phyloP scores from a whole-genome alignment of 1,140 invertebrate genomes.

The Stenopsyche tienmushanensis region DNA sequence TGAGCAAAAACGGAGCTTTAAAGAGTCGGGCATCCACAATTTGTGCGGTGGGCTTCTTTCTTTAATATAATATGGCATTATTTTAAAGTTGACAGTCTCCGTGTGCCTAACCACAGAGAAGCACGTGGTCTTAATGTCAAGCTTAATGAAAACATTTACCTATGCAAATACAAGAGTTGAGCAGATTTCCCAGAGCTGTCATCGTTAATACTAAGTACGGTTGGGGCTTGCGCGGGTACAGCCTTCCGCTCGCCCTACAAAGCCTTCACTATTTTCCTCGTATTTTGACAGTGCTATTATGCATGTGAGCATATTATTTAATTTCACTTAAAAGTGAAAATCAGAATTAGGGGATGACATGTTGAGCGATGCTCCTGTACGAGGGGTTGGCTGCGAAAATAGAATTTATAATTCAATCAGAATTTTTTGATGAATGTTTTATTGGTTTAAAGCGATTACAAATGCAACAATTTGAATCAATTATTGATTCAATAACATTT shows the following conservation, averaged over 20 bases:
- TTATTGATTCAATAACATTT: too few species aligned
- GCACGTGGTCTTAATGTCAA: constrained; percentile 13
- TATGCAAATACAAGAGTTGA: constrained; percentile 9
- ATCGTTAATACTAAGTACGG: constrained; percentile 17
- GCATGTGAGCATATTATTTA: too few species aligned
- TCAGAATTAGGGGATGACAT: too few species aligned
- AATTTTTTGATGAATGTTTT: too few species aligned
- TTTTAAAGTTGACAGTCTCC: neutral
- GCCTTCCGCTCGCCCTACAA: neutral
- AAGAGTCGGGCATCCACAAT: neutral
- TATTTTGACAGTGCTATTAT: too few species aligned
- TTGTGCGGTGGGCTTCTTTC: neutral
- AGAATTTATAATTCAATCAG: too few species aligned
- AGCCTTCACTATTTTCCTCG: neutral
- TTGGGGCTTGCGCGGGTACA: neutral
- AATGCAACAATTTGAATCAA: too few species aligned
- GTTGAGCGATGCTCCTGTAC: too few species aligned
- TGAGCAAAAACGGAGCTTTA: neutral
- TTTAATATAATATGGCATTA: neutral
- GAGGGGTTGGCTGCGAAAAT: too few species aligned
- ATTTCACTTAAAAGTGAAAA: too few species aligned
- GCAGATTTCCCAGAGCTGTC: constrained; percentile 31
- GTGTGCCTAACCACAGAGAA: neutral
- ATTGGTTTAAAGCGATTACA: too few species aligned
- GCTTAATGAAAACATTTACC: constrained; percentile 29